Percentiles rank a stretch among this genome's conserved stretches.
phyloP scores from a whole-genome alignment of 2,888 invertebrate genomes.

The Acanthoscelides obtectus region DNA sequence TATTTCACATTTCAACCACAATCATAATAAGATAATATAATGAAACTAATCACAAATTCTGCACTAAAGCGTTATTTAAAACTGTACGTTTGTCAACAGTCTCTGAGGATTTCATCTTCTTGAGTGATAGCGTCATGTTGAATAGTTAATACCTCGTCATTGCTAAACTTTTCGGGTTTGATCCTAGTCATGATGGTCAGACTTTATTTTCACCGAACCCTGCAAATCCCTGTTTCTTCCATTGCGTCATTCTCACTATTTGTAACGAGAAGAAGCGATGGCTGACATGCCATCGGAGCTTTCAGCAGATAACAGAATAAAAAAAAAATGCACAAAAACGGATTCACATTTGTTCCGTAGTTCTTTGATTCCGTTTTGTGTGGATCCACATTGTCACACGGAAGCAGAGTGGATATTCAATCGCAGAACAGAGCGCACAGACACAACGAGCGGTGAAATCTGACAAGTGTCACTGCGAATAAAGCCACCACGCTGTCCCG shows the following conservation, averaged over 20 bases:
- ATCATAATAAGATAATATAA: no score
- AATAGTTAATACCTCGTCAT: no score
- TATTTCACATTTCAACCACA: no score
- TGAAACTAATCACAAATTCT: no score
- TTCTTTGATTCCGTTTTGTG: background rate
- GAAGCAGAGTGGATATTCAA: background rate
- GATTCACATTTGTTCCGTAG: background rate
- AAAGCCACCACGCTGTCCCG: background rate
- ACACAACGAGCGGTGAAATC: background rate
- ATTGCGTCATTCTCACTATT: background rate
- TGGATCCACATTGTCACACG: background rate
- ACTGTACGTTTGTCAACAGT: no score
- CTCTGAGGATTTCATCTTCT: no score
- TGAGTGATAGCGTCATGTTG: no score
- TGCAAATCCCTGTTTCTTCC: background rate
- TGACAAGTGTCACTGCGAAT: background rate
- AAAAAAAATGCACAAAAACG: background rate
- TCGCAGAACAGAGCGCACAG: background rate
- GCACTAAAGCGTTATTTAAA: no score
- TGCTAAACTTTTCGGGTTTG: no score
- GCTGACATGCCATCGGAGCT: background rate
- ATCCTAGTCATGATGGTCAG: no score
- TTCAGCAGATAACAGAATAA: background rate
- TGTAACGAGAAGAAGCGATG: background rate
- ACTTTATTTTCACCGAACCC: background rate